These are phyloP conservation scores for Gorsachius goisagi DNA, from an alignment of 2,113 vertebrate genomes.

Conservation along the genomic window DNA sequence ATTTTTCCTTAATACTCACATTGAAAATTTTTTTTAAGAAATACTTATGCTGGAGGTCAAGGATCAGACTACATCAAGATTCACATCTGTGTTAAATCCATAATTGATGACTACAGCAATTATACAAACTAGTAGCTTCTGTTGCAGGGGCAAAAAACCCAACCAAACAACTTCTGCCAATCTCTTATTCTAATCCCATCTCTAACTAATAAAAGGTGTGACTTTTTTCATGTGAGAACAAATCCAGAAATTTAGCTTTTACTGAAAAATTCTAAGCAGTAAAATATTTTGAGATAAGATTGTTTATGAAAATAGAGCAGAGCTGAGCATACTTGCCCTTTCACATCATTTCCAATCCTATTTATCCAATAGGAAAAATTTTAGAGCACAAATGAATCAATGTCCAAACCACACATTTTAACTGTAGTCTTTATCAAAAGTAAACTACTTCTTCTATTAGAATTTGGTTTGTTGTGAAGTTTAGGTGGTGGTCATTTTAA, in stretches of 20 bases:
- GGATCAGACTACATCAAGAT: not conserved
- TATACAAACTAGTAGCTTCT: not conserved
- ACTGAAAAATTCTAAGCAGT: not conserved
- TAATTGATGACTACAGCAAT: not conserved
- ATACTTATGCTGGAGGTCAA: not conserved
- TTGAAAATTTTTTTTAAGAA: not conserved
- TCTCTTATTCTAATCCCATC: not conserved
- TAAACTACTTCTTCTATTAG: not conserved
- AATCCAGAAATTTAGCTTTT: not conserved
- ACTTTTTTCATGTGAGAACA: not conserved
- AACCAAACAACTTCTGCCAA: not conserved
- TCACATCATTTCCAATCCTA: not conserved
- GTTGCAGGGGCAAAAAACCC: rapidly evolving
- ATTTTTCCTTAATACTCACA: not conserved
- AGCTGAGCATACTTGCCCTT: not conserved
- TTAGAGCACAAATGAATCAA: not conserved
- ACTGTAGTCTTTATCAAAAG: not conserved
- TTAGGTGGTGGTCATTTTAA: not conserved
- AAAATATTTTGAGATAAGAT: not conserved
- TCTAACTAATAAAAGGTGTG: not conserved
- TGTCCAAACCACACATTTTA: not conserved
- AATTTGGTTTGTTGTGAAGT: not conserved
- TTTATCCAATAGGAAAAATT: not conserved
- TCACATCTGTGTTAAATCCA: not conserved
- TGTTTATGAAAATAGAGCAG: not conserved